phyloP scores from a whole-genome alignment of 2,797 vertebrate species.

The Pantherophis vulpinus region DNA sequence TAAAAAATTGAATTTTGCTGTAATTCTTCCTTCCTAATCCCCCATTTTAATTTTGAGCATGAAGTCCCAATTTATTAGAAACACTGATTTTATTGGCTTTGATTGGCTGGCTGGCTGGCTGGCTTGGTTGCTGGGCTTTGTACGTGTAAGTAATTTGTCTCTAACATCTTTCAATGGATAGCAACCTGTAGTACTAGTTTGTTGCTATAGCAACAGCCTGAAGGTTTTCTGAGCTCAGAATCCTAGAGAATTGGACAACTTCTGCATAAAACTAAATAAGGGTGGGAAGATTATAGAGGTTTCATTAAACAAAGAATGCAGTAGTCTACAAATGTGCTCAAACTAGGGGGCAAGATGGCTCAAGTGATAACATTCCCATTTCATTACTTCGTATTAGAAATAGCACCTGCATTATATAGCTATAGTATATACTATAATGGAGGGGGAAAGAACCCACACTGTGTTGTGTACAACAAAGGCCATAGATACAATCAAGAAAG shows the following conservation, averaged over 20 bases:
- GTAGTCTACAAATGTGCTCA: neutral
- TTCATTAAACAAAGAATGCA: neutral
- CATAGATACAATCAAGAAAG: neutral
- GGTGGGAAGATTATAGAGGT: neutral
- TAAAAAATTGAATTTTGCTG: neutral
- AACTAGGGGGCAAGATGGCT: neutral
- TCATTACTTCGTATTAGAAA: neutral
- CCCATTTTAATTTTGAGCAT: neutral
- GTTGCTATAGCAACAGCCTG: slow-evolving; percentile 25
- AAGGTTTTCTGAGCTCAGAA: slow-evolving; percentile 7
- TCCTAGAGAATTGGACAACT: slow-evolving; percentile 6
- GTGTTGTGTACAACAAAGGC: neutral
- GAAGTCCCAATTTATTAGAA: slow-evolving; percentile 1
- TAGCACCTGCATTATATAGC: neutral
- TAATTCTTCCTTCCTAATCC: no score
- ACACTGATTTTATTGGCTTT: neutral
- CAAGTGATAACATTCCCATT: neutral
- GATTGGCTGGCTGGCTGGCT: neutral
- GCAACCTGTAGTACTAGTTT: slow-evolving; percentile 32
- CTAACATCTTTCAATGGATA: slow-evolving; percentile 24
- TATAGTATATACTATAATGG: neutral
- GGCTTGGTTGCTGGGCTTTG: neutral
- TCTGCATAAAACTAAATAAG: slow-evolving; percentile 2
- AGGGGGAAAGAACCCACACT: neutral
- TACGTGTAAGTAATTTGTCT: slow-evolving; percentile 22